Base-by-base conservation (phyloP, 1,140 invertebrate genomes). In the Rhizoglyphus robini region DNA sequence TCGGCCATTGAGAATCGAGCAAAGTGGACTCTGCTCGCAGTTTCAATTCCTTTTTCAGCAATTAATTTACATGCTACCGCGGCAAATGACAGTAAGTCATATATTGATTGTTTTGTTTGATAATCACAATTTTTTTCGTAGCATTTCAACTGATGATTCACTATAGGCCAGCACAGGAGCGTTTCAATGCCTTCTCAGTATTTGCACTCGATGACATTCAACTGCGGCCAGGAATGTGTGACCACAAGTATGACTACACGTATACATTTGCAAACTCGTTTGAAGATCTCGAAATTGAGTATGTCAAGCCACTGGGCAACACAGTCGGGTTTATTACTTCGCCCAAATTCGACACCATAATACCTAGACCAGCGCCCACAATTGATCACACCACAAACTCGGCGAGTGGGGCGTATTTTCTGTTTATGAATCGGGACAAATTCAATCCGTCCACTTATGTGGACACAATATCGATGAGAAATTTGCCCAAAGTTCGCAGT, bases 121-220 rank as follows among this genome's bases (percentile, higher is more conserved):
- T n/a, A n/a, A n/a, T n/a, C n/a, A n/a, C n/a, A n/a, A n/a, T n/a
- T n/a, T n/a, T n/a, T n/a, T n/a, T n/a, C n/a, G n/a, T n/a, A n/a
- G n/a, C n/a, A n/a, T n/a, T n/a, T n/a, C n/a, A n/a, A n/a, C n/a
- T n/a, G n/a, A n/a, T n/a, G n/a, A n/a, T n/a, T n/a, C n/a, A n/a
- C n/a, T n/a, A n/a, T n/a, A n/a, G n/a, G n/a, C n/a, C n/a, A n/a
- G 18, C 54, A 58, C 25, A n/a, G 29, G 1, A 1, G 11, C n/a
- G 29, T n/a, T 34, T 30, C n/a, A n/a, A n/a, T n/a, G n/a, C n/a
- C n/a, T 58, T 58, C 54, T 58, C 54, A 29, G 29, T 58, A 29
- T 58, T 58, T 34, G 54, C 54, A n/a, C 47, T 69, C 13, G 68
- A 69, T 36, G 57, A 67, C 36, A 67, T 67, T 27, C n/a, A 2